phyloP scores from a whole-genome alignment of 2,797 vertebrate genomes.

The Podarcis lilfordi region DNA sequence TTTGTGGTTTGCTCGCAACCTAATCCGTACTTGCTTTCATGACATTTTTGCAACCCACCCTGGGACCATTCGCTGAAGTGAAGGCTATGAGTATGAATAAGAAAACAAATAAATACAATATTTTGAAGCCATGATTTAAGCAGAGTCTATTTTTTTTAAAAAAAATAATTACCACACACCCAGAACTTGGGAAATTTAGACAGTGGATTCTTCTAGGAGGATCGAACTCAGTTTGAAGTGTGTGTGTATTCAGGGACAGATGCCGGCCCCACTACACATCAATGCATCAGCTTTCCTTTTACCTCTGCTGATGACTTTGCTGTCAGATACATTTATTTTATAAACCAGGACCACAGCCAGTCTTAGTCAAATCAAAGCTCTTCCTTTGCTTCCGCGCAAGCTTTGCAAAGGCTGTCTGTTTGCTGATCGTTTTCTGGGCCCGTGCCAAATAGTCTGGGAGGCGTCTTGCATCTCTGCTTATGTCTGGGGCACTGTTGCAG shows the following conservation, averaged over 20 bases:
- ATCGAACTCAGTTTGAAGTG: fast-evolving
- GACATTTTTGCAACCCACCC: too few species aligned
- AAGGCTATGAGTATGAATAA: too few species aligned
- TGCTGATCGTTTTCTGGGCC: constrained; percentile 67
- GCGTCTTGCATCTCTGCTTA: constrained; percentile 63
- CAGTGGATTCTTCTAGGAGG: background rate
- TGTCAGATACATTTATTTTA: constrained; percentile 67
- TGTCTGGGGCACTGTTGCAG: constrained; percentile 8
- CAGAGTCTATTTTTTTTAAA: background rate
- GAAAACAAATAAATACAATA: too few species aligned
- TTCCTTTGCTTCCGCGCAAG: constrained; percentile 47
- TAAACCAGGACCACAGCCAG: constrained; percentile 56
- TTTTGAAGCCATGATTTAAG: background rate
- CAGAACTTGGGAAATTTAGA: background rate
- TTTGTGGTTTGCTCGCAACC: too few species aligned
- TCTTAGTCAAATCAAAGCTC: constrained; percentile 62
- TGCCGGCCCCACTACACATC: background rate
- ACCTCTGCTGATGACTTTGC: constrained; percentile 37
- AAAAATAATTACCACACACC: background rate
- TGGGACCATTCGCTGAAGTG: too few species aligned
- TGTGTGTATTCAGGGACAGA: background rate
- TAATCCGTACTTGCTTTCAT: too few species aligned
- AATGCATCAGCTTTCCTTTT: constrained; percentile 47
- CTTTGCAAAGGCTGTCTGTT: constrained; percentile 57
- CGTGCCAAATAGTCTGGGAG: constrained; percentile 65